Conservation (phyloP, 1,140 invertebrate species). For the Episyrphus balteatus region DNA sequence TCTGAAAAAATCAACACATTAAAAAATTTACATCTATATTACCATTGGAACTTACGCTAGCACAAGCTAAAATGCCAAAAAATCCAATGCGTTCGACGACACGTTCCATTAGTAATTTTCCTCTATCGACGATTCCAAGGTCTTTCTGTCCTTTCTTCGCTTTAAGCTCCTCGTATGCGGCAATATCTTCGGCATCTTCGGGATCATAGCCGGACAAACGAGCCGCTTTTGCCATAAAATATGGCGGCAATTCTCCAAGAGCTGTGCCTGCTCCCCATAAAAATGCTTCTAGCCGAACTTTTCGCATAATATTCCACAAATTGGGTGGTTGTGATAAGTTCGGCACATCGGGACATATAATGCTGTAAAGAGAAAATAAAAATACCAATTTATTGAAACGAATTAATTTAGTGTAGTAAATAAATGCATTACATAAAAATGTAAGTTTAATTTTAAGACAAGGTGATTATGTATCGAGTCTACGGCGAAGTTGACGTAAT, state of each 20-base stretch:
- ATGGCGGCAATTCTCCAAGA: constrained; percentile 87
- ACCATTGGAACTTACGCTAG: constrained; percentile 65
- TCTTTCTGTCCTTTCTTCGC: constrained; percentile 49
- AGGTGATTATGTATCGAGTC: too few species aligned
- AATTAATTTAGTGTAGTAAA: too few species aligned
- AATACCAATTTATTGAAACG: too few species aligned
- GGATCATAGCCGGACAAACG: constrained; percentile 61
- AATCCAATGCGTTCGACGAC: constrained; percentile 94
- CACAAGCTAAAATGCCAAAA: constrained; percentile 93
- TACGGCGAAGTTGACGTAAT: too few species aligned
- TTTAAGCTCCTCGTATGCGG: constrained; percentile 63
- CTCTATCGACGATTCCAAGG: constrained; percentile 58
- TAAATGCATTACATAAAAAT: too few species aligned
- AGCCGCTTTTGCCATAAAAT: constrained; percentile 96
- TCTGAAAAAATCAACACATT: too few species aligned
- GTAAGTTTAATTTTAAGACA: too few species aligned
- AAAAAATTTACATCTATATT: constrained; percentile 2
- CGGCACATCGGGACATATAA: constrained; percentile 60
- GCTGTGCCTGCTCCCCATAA: constrained; percentile 98
- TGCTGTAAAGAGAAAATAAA: constrained; percentile 40
- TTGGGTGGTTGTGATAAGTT: constrained; percentile 49
- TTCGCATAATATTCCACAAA: constrained; percentile 85
- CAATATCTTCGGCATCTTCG: constrained; percentile 64
- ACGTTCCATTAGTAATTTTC: constrained; percentile 80
- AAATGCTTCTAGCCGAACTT: constrained; percentile 93